A percentile compares a stretch with the other conserved stretches of the same genome.
Conservation (phyloP, 1,140 invertebrate genomes). For the Platyura marginata region DNA sequence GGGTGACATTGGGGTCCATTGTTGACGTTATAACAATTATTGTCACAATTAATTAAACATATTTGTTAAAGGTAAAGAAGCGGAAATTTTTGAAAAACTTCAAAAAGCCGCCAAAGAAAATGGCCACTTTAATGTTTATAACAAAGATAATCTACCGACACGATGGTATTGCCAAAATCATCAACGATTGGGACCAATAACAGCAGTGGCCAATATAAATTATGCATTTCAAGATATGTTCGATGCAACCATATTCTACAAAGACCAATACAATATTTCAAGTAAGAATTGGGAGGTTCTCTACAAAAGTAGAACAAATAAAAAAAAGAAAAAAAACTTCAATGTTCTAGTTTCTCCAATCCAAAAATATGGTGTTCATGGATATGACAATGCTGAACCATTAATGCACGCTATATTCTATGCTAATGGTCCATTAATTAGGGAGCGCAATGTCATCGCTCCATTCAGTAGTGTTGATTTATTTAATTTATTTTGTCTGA, state of each 20-base stretch:
- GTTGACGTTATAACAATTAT: too few relatives aligned
- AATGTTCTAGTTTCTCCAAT: not conserved
- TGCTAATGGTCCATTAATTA: not conserved
- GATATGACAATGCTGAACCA: not conserved
- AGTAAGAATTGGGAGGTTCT: too few relatives aligned
- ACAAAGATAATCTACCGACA: not conserved
- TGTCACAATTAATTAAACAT: not conserved
- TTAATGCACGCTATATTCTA: not conserved
- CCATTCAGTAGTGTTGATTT: not conserved
- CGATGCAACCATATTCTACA: not conserved
- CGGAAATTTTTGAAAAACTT: not conserved
- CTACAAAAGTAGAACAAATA: too few relatives aligned
- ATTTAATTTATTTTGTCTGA: not conserved
- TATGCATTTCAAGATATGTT: not conserved
- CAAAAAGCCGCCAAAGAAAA: not conserved
- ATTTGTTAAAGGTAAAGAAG: not conserved
- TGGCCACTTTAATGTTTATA: conserved; percentile 1
- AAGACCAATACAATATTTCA: not conserved
- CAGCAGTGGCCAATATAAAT: not conserved
- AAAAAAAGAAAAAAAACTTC: not conserved
- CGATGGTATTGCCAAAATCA: not conserved
- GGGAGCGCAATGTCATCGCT: not conserved
- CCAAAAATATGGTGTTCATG: not conserved
- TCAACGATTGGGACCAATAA: not conserved
- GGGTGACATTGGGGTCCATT: too few relatives aligned